Base-by-base conservation (phyloP, 2,113 vertebrate species). In the Gila orcuttii region DNA sequence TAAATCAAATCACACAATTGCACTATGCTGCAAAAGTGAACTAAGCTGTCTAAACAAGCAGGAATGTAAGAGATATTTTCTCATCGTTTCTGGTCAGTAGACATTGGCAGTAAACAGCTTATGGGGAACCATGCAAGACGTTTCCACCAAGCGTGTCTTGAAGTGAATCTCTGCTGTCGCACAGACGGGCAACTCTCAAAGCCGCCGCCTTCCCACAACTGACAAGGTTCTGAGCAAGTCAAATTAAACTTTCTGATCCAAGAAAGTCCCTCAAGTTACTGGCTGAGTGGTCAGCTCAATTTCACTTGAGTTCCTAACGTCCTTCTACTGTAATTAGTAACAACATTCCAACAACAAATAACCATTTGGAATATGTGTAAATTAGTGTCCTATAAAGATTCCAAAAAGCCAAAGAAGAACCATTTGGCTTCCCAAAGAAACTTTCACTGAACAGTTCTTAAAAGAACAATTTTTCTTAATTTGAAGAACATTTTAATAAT, bases 141-240 rank as follows among this genome's bases (percentile, higher is more conserved):
- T 47, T 50, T 33, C 15, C 10, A 19, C n/a, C 25, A 45, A 80
- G 52, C 57, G 7, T 79, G 57, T 57, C 57, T 80, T 62, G 13
- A 19, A 82, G 42, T 68, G 62, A 82, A 50, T 68, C 15, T 82
- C 25, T 33, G 79, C 8, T 10, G 2, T 10, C 12, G 25, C 79
- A 68, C 62, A 82, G 60, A 82, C 6, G 10, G 79, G 42, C 19
- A 33, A 68, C 79, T 80, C 79, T 82, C 62, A 31, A 68, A 31
- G 25, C 39, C 3, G 9, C 25, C 23, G 15, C 17, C 62, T 50
- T 33, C 60, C 25, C 66, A 25, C 15, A 28, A 45, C 60, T 68
- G 59, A 21, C 59, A 68, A 68, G 15, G 25, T 68, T 66, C 42
- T 66, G 42, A 33, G 5, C 39, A 82, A 66, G 62, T 68, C 8